phyloP scores from a whole-genome alignment of 2,888 invertebrate species.

The Lycia hirtaria region DNA sequence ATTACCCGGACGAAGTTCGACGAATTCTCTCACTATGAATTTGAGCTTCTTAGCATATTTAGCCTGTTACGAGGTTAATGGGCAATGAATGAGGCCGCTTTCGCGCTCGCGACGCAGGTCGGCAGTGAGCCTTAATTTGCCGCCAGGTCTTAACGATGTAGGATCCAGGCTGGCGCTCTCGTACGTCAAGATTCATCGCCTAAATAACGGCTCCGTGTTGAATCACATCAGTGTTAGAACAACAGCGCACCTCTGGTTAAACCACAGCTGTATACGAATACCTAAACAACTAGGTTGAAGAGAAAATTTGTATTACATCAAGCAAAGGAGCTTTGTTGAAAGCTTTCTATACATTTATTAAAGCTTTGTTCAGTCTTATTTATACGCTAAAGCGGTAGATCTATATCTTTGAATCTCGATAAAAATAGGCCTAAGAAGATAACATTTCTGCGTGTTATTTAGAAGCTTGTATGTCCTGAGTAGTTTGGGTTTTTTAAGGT shows the following conservation, averaged over 20 bases:
- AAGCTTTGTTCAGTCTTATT: neutral
- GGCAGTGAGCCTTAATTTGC: conserved; percentile 65
- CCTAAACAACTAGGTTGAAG: conserved; percentile 1
- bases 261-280: neutral
- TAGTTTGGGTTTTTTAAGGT: too few species aligned
- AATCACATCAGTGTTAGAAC: conserved; percentile 40
- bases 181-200: conserved; percentile 40
- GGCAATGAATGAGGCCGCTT: conserved; percentile 67
- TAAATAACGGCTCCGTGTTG: conserved; percentile 37
- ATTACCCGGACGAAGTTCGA: conserved; percentile 49
- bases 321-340: conserved; percentile 1
- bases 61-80: conserved; percentile 79
- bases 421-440: neutral
- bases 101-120: conserved; percentile 52
- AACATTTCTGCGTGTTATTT: neutral
- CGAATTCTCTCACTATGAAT: conserved; percentile 52
- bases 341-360: neutral
- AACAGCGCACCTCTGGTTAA: conserved; percentile 11
- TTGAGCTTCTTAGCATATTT: conserved; percentile 76
- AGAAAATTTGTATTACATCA: conserved; percentile 6
- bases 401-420: neutral
- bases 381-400: too few species aligned
- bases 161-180: conserved; percentile 44
- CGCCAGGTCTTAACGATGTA: conserved; percentile 65
- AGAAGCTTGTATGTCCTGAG: too few species aligned